phyloP scores from a whole-genome alignment of 2,888 invertebrate species.

The Uloborus plumipes region DNA sequence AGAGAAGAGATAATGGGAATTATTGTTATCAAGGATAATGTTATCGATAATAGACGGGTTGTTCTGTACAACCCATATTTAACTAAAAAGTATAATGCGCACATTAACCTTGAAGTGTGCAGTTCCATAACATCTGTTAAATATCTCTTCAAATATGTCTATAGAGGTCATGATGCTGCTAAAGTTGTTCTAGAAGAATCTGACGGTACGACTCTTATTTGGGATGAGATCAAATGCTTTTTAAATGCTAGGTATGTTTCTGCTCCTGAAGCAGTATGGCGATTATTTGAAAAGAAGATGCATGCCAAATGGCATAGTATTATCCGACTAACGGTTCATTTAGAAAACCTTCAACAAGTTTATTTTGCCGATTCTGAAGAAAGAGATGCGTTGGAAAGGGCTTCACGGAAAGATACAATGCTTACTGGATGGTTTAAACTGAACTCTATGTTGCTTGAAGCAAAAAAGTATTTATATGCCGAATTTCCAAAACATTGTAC shows the following conservation, averaged over 20 bases:
- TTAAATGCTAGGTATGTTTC: slow-evolving; percentile 39
- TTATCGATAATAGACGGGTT: slow-evolving; percentile 48
- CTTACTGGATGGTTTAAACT: slow-evolving; percentile 13
- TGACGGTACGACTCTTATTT: neutral
- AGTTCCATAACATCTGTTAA: slow-evolving; percentile 67
- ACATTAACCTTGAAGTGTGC: slow-evolving; percentile 71
- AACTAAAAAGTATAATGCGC: slow-evolving; percentile 68
- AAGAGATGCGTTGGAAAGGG: slow-evolving; percentile 42
- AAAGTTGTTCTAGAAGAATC: slow-evolving; percentile 35
- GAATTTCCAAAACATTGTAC: neutral
- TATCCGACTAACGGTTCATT: slow-evolving; percentile 69
- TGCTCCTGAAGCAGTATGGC: slow-evolving; percentile 40
- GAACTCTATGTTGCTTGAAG: neutral
- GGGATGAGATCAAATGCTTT: slow-evolving; percentile 38
- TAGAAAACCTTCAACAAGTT: slow-evolving; percentile 67
- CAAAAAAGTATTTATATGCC: neutral
- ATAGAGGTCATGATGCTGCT: slow-evolving; percentile 68
- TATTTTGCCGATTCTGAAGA: slow-evolving; percentile 62
- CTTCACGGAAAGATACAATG: neutral
- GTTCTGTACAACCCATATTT: neutral
- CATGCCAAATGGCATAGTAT: slow-evolving; percentile 69
- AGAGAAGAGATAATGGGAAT: no score
- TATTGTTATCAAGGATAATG: no score
- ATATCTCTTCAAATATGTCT: slow-evolving; percentile 69
- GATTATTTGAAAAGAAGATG: slow-evolving; percentile 67